Evolutionary conservation across 2,113 vertebrate species (phyloP).

Genomic region (Triplophysa rosa): DNA sequence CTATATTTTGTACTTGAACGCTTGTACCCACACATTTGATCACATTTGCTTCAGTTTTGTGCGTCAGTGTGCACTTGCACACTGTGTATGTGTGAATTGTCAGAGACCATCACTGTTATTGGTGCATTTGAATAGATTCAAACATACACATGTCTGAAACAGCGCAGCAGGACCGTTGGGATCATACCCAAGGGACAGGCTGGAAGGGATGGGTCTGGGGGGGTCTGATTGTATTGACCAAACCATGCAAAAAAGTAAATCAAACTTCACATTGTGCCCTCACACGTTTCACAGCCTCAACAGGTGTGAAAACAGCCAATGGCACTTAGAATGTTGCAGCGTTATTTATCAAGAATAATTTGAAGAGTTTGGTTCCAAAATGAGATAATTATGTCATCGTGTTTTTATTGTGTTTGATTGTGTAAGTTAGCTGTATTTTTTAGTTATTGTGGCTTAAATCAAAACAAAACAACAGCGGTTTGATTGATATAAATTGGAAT

Average conservation of each 20-base stretch:
- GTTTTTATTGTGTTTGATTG: no score
- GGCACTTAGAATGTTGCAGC: background rate
- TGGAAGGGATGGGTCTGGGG: background rate
- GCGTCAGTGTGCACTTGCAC: background rate
- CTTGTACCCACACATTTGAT: no score
- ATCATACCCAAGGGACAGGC: constrained; percentile 47
- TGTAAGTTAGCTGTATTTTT: no score
- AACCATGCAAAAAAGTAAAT: background rate
- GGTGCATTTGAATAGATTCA: constrained; percentile 63
- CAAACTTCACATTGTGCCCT: background rate
- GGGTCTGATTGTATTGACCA: background rate
- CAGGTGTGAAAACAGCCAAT: background rate
- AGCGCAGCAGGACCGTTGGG: constrained; percentile 58
- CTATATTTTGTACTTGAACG: background rate
- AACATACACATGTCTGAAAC: constrained; percentile 59
- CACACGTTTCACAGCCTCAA: background rate
- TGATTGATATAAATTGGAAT: no score
- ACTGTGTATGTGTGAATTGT: background rate
- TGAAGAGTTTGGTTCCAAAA: no score
- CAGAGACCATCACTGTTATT: constrained; percentile 53
- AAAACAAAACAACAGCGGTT: no score
- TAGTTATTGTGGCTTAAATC: no score
- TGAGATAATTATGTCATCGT: no score
- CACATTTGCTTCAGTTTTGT: background rate
- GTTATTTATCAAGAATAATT: background rate